These are phyloP conservation scores for Nycticorax nycticorax DNA, from an alignment of 2,113 vertebrate genomes.

Conservation along the genomic window DNA sequence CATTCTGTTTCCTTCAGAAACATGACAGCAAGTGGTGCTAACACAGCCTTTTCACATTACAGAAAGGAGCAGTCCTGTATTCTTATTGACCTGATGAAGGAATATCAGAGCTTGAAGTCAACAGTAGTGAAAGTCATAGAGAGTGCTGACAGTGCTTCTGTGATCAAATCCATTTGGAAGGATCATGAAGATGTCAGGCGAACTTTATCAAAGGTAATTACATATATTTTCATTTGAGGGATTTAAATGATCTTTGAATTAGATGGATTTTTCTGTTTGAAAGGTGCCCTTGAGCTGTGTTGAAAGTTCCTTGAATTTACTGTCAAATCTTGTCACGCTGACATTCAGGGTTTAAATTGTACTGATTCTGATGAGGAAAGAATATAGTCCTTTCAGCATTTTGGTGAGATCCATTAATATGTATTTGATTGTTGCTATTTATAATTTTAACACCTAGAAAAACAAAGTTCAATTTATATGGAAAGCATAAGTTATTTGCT, in stretches of 20 bases:
- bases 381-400: not conserved
- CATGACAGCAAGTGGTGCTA: not conserved
- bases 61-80: conserved; percentile 87
- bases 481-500: not conserved
- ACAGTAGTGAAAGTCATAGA: conserved; percentile 80
- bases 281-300: not conserved
- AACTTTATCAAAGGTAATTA: conserved; percentile 81
- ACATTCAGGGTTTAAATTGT: not conserved
- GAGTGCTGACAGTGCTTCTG: conserved; percentile 75
- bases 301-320: not conserved
- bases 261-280: not conserved
- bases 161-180: conserved; percentile 81
- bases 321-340: not conserved
- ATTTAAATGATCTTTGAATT: not conserved
- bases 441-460: not conserved
- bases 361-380: not conserved
- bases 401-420: not conserved
- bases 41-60: not conserved
- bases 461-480: not conserved
- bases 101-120: conserved; percentile 84
- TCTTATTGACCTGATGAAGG: conserved; percentile 84
- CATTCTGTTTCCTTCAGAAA: not conserved
- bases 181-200: conserved; percentile 84
- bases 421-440: not conserved
- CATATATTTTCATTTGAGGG: not conserved